Evolutionary conservation across 2,113 vertebrate species (phyloP).

Genomic region (Triplophysa siluroides): DNA sequence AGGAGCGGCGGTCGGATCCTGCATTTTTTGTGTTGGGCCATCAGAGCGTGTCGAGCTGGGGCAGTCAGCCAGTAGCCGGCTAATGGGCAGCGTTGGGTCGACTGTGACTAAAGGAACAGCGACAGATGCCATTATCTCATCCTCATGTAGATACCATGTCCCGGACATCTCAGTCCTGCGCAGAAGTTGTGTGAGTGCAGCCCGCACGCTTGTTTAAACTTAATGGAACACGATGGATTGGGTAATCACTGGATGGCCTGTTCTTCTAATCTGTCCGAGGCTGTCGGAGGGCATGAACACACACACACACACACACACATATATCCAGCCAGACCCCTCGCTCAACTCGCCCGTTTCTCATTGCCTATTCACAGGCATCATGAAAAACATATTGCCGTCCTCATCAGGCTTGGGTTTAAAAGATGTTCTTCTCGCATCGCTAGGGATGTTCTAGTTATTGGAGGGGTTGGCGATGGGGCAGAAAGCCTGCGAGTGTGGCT

Average conservation of each 20-base stretch:
- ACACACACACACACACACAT: not conserved
- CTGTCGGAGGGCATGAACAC: slow-evolving; percentile 45
- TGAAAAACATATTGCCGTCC: slow-evolving; percentile 54
- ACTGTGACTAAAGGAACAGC: slow-evolving; percentile 71
- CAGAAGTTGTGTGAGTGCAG: slow-evolving; percentile 43
- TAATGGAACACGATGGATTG: slow-evolving; percentile 72
- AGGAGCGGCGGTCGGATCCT: slow-evolving; percentile 64
- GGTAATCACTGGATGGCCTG: slow-evolving; percentile 68
- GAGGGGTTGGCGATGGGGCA: not conserved
- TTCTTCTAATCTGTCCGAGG: slow-evolving; percentile 60
- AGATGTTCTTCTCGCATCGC: slow-evolving; percentile 47
- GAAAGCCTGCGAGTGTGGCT: slow-evolving; percentile 20
- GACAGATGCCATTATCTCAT: slow-evolving; percentile 77
- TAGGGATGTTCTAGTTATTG: slow-evolving; percentile 47
- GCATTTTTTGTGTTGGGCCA: slow-evolving; percentile 66
- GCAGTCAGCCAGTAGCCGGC: slow-evolving; percentile 61
- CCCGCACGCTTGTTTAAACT: slow-evolving; percentile 58
- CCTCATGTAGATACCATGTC: slow-evolving; percentile 70
- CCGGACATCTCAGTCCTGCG: slow-evolving; percentile 59
- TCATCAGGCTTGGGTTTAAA: slow-evolving; percentile 52
- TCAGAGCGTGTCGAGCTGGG: slow-evolving; percentile 67
- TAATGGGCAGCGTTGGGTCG: slow-evolving; percentile 58
- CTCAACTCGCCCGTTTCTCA: slow-evolving; percentile 42
- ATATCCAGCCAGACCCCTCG: slow-evolving; percentile 8
- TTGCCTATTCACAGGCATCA: slow-evolving; percentile 54